Percentiles rank a stretch among this genome's conserved stretches.
phyloP scores from a whole-genome alignment of 92 coral and sea anemone species.

The Galaxea fascicularis region DNA sequence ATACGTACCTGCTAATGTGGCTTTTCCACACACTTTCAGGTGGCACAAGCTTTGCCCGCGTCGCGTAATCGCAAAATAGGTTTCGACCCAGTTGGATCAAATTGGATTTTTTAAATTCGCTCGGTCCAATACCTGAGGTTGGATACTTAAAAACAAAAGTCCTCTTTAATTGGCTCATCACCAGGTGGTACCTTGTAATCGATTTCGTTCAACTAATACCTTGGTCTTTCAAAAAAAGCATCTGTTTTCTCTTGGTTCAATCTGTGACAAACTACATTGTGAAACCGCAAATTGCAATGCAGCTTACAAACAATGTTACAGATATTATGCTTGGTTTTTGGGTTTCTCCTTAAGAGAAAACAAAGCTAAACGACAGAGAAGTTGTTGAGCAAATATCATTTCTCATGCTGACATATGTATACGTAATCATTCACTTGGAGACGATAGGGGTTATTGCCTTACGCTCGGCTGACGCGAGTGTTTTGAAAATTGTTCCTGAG shows the following conservation, averaged over 20 bases:
- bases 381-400: not conserved
- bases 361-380: not conserved
- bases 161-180: not conserved
- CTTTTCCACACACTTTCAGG: not conserved
- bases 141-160: slow-evolving; percentile 30
- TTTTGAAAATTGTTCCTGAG: no score
- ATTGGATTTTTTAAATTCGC: not conserved
- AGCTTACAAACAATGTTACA: not conserved
- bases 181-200: slow-evolving; percentile 4
- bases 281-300: not conserved
- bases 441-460: no score
- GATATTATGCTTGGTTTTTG: not conserved
- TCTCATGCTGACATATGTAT: no score
- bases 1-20: not conserved
- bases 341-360: not conserved
- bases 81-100: not conserved
- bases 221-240: not conserved
- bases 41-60: no score
- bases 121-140: not conserved
- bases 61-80: not conserved
- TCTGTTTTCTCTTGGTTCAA: not conserved
- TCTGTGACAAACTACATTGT: not conserved
- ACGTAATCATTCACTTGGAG: no score
- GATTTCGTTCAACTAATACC: not conserved
- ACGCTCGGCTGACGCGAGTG: no score